These are phyloP conservation scores for Mya arenaria DNA, from an alignment of 1,140 invertebrate species.

Conservation along the genomic window DNA sequence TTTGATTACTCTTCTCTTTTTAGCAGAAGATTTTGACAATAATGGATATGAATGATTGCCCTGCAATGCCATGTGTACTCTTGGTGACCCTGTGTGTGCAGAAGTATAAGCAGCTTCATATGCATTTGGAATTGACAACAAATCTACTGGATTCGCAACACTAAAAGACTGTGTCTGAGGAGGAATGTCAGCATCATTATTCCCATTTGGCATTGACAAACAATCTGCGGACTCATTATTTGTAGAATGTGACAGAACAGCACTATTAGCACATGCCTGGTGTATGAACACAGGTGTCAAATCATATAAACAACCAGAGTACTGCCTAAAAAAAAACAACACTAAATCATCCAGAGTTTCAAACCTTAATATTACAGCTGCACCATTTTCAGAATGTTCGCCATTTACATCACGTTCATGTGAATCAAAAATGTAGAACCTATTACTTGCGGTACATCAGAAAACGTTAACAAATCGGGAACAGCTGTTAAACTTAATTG, in stretches of 20 bases:
- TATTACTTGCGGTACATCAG: no score
- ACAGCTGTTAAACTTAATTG: no score
- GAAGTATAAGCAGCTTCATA: no score
- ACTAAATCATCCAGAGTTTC: constrained; percentile 8
- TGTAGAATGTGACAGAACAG: no score
- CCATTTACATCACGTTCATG: constrained; percentile 26
- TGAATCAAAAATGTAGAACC: constrained; percentile 16
- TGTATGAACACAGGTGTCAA: constrained; percentile 7
- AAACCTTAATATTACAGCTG: constrained; percentile 12
- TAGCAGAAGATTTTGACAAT: no score
- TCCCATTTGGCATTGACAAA: neutral
- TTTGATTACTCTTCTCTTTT: no score
- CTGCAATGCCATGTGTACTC: no score
- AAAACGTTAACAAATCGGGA: no score
- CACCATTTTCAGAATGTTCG: neutral
- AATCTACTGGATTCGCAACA: neutral
- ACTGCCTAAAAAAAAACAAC: neutral
- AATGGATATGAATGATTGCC: no score
- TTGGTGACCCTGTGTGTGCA: no score
- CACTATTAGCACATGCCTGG: neutral
- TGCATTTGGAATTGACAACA: neutral
- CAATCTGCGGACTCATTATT: no score
- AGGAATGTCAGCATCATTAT: neutral
- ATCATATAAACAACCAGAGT: constrained; percentile 6
- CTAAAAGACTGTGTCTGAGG: neutral